Evolutionary conservation across 2,113 vertebrate species (phyloP), one percentile per base, ranked within the genome.

Genomic region (Hypocryptadius cinnamomeus): DNA sequence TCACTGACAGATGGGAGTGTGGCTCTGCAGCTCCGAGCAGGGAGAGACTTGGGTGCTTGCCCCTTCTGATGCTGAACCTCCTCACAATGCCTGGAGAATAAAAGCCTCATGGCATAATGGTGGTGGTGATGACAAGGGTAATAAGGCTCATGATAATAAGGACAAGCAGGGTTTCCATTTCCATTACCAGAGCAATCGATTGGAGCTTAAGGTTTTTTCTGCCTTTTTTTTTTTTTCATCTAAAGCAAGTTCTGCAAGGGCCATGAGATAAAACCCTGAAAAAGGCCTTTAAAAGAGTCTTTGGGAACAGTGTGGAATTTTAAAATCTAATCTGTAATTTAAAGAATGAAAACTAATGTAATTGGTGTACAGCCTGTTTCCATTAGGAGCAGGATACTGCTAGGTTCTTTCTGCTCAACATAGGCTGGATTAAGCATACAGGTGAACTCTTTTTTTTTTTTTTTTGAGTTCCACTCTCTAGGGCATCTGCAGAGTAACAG

Each of bases 121-220:
- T 81, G 69, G 83, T 84, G 87, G 89, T 95, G 96, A 97, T 97
- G 96, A 97, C 97, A 97, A 97, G 96, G 94, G 96, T 95, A 97
- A 97, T 96, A 96, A 96, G 93, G 90, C 95, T 97, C 93, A 96
- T 90, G 94, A 97, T 97, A 97, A 97, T 97, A 96, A 96, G 97
- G 93, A 97, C 96, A 96, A 97, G 95, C 97, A 97, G 97, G 79
- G 94, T 96, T 97, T 97, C 96, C 95, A 97, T 97, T 97, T 97
- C 96, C 97, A 97, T 97, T 97, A 97, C 96, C 74, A 94, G 93
- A 94, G 85, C 84, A 96, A 96, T 97, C 95, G 95, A 97, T 97
- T 88, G 56, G 93, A 35, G 76, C 63, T 92, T 87, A 77, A 73
- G 70, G 9, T 31, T 92, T 81, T 78, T 57, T 35, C 10, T 27